Conservation (phyloP, 2,888 invertebrate species). For the Eledone cirrhosa region DNA sequence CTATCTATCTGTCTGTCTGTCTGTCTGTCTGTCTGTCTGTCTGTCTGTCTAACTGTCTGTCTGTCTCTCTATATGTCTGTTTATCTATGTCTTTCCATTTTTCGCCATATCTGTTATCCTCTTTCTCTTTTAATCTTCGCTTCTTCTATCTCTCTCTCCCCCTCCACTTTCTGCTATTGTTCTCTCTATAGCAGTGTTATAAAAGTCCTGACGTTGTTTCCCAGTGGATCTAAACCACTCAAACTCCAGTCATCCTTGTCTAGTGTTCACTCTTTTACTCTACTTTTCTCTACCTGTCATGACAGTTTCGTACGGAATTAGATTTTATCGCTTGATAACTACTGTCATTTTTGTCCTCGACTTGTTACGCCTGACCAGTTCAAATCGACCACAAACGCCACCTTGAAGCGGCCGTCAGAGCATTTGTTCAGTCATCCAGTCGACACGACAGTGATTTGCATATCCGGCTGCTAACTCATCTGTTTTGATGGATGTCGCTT, state of each 20-base stretch:
- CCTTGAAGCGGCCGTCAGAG: background rate
- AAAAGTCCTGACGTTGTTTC: too few relatives aligned
- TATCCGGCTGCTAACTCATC: slow-evolving; percentile 11
- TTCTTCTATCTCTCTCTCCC: too few relatives aligned
- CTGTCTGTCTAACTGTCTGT: too few relatives aligned
- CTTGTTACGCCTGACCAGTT: slow-evolving; percentile 15
- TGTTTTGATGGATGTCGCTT: slow-evolving; percentile 25
- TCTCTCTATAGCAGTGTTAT: too few relatives aligned
- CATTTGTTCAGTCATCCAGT: slow-evolving; percentile 14
- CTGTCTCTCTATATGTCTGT: too few relatives aligned
- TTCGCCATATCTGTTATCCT: too few relatives aligned
- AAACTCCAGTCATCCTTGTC: too few relatives aligned
- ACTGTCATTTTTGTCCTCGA: slow-evolving; percentile 25
- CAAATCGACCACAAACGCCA: slow-evolving; percentile 20
- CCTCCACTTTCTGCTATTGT: too few relatives aligned
- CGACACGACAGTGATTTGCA: slow-evolving; percentile 21
- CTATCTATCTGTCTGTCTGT: background rate
- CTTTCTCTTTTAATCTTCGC: too few relatives aligned
- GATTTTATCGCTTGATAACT: slow-evolving; percentile 24
- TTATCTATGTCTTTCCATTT: too few relatives aligned
- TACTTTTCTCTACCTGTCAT: slow-evolving; percentile 21
- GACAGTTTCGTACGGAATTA: slow-evolving; percentile 15
- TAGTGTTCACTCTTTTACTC: too few relatives aligned
- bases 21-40: background rate
- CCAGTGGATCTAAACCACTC: too few relatives aligned